Conservation (phyloP, 2,797 vertebrate species). For the Lates japonicus region DNA sequence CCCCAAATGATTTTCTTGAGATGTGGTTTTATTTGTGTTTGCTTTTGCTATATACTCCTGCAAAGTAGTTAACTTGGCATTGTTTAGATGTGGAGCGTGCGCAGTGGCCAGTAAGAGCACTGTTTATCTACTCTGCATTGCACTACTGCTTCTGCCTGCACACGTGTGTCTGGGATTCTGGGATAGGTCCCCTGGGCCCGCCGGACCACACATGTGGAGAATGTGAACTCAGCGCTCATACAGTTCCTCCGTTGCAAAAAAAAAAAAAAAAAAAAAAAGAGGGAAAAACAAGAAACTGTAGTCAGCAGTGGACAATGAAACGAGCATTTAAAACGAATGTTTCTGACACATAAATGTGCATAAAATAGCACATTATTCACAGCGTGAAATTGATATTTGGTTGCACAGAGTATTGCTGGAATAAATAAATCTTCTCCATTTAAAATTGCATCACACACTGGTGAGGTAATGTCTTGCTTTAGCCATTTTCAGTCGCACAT, state of each 20-base stretch:
- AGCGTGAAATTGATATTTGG: slow-evolving; percentile 26
- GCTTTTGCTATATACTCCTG: slow-evolving; percentile 33
- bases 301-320: slow-evolving; percentile 20
- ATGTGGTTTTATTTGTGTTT: slow-evolving; percentile 33
- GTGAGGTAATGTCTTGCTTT: slow-evolving; percentile 76
- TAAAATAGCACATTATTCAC: background rate
- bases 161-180: slow-evolving; percentile 87
- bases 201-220: slow-evolving; percentile 88
- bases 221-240: slow-evolving; percentile 77
- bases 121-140: slow-evolving; percentile 85
- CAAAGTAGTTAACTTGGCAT: slow-evolving; percentile 63
- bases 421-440: slow-evolving; percentile 54
- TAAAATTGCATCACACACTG: slow-evolving; percentile 57
- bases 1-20: slow-evolving; percentile 15
- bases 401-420: slow-evolving; percentile 17
- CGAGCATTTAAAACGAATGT: slow-evolving; percentile 7
- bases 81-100: slow-evolving; percentile 78
- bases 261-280: slow-evolving; percentile 49
- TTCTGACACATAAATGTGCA: slow-evolving; percentile 12
- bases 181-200: slow-evolving; percentile 84
- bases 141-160: slow-evolving; percentile 85
- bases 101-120: slow-evolving; percentile 79
- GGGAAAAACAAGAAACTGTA: slow-evolving; percentile 36
- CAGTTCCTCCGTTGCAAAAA: slow-evolving; percentile 48
- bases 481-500: slow-evolving; percentile 57